Evolutionary conservation across 2,113 vertebrate species (phyloP), one percentile per base, ranked within the genome.

Genomic region (Dicrurus megarhynchus): DNA sequence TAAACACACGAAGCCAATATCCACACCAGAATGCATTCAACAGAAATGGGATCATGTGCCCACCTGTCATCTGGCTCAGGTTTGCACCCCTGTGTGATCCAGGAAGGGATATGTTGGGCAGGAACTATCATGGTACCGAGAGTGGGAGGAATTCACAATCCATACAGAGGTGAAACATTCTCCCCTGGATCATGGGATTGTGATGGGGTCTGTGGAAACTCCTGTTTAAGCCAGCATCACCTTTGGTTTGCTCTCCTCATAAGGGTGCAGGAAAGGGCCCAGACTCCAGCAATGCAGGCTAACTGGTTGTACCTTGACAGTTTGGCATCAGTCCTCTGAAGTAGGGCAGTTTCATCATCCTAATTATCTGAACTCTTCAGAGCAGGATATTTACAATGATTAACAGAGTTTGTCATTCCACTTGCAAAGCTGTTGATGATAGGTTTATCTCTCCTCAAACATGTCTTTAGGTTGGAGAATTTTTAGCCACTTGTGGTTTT

Each of bases 401-500:
- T 97, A 96, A 96, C 95, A 94, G 68, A 95, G 41, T 59, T n/a
- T 69, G 33, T 79, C 76, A 68, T 81, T 90, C 76, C 37, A 80
- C 42, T 91, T 71, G 63, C 76, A 90, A 86, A 92, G 37, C 76
- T 71, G 68, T 69, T 83, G 65, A 87, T 75, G 39, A 90, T 79
- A 90, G 61, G 85, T 87, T 95, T 96, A 93, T 95, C 76, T 14
- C 50, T 92, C 60, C 30, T 90, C 89, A 95, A 96, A 93, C 42
- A 78, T 15, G 44, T 59, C 84, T 84, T 90, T 71, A 89, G 26
- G 49, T 75, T 90, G 76, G 83, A 95, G 76, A 93, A 94, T 88
- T 91, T 96, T 95, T 95, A 96, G 87, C 71, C 88, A 63, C 55
- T 42, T 76, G 49, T 67, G 52, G 35, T 89, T 97, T 95, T 90